phyloP scores from a whole-genome alignment of 2,113 vertebrate genomes.

The Rhagologus leucostigma region DNA sequence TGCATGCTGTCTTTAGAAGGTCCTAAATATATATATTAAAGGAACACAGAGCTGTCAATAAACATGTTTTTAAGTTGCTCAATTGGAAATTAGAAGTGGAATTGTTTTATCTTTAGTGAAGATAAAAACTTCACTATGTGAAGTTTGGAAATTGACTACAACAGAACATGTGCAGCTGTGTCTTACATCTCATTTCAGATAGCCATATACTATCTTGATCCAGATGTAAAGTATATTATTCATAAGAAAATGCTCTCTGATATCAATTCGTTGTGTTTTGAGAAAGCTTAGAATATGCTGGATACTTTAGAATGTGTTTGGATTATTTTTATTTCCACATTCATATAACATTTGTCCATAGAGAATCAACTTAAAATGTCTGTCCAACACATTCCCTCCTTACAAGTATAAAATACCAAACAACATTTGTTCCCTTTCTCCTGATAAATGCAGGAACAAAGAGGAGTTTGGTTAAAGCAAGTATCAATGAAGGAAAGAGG shows the following conservation, averaged over 20 bases:
- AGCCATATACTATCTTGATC: background rate
- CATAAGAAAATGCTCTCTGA: background rate
- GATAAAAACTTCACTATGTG: too few species aligned
- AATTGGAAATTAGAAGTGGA: background rate
- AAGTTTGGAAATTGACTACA: background rate
- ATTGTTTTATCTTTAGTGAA: background rate
- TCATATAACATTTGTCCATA: background rate
- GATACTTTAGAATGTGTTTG: background rate
- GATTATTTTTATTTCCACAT: background rate
- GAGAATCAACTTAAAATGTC: background rate
- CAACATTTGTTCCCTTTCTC: background rate
- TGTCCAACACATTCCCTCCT: background rate
- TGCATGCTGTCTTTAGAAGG: background rate
- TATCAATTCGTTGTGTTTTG: background rate
- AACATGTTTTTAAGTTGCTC: background rate
- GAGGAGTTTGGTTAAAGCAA: background rate
- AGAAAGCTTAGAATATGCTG: background rate
- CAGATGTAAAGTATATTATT: background rate
- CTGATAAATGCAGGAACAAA: background rate
- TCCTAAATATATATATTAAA: background rate
- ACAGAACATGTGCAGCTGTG: background rate
- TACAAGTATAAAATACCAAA: background rate
- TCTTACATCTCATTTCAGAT: background rate
- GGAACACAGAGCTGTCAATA: background rate
- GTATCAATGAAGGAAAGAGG: background rate